These are phyloP conservation scores for Cheilosia urbana DNA, from an alignment of 2,888 invertebrate species.

Conservation along the genomic window DNA sequence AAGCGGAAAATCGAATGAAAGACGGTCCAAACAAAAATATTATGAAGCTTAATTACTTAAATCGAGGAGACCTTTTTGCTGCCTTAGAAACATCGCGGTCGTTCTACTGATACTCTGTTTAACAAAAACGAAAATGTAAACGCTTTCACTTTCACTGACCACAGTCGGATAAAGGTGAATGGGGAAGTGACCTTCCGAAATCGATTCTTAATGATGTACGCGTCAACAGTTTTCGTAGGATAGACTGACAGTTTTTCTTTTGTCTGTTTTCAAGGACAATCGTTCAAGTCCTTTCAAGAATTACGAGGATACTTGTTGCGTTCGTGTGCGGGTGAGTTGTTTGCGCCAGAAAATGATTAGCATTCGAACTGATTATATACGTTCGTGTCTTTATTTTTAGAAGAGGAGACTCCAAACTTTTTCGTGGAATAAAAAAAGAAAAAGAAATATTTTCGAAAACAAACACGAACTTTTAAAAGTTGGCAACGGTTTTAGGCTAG, in stretches of 20 bases:
- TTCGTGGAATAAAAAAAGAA: too few species aligned
- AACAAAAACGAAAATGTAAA: background rate
- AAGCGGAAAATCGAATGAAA: background rate
- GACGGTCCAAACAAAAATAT: background rate
- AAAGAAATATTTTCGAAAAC: too few species aligned
- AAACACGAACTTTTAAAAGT: too few species aligned
- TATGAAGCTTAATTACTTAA: slow-evolving; percentile 6
- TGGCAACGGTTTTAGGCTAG: too few species aligned
- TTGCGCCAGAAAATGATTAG: too few species aligned
- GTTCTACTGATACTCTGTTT: background rate
- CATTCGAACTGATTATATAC: too few species aligned
- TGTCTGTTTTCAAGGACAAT: background rate
- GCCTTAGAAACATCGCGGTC: background rate
- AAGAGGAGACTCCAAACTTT: too few species aligned
- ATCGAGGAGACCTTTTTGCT: background rate
- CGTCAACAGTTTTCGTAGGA: slow-evolving; percentile 1
- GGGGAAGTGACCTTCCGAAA: background rate
- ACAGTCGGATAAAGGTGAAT: background rate
- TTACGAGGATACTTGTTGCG: too few species aligned
- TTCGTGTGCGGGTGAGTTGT: background rate
- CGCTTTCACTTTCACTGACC: background rate
- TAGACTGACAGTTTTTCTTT: background rate
- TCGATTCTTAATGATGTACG: slow-evolving; percentile 16
- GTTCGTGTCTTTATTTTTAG: too few species aligned
- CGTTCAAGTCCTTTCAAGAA: background rate